phyloP scores from a whole-genome alignment of 1,140 invertebrate genomes.

The Panagrolaimus sp. region DNA sequence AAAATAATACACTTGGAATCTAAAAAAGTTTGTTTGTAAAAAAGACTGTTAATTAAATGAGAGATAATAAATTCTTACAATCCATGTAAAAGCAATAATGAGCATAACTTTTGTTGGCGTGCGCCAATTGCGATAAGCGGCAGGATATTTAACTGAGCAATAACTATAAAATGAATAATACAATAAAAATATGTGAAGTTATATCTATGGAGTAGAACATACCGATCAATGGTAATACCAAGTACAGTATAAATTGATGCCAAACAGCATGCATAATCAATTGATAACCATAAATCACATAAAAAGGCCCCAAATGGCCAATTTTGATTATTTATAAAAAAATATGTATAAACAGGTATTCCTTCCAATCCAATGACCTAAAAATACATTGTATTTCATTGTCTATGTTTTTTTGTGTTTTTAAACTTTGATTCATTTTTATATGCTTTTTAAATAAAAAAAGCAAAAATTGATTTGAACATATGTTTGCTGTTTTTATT shows the following conservation, averaged over 20 bases:
- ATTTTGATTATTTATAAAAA: conserved; percentile 80
- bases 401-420: background rate
- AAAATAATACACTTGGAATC: conserved; percentile 88
- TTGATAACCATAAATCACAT: conserved; percentile 95
- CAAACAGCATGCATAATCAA: conserved; percentile 96
- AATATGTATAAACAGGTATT: conserved; percentile 70
- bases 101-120: conserved; percentile 83
- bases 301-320: conserved; percentile 92
- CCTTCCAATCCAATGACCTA: conserved; percentile 72
- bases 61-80: conserved; percentile 62
- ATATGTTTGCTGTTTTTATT: too few species aligned
- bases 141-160: conserved; percentile 97
- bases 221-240: conserved; percentile 90
- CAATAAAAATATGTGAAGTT: conserved; percentile 21
- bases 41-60: too few species aligned
- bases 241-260: conserved; percentile 98
- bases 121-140: conserved; percentile 91
- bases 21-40: conserved; percentile 22
- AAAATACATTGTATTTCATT: conserved; percentile 27
- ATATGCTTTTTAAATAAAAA: conserved; percentile 2
- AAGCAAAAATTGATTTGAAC: background rate
- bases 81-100: conserved; percentile 82
- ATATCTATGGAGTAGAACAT: background rate
- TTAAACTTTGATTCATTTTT: conserved; percentile 4
- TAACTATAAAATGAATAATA: too few species aligned